phyloP scores from a whole-genome alignment of 2,113 vertebrate genomes.

The Urocitellus parryii region DNA sequence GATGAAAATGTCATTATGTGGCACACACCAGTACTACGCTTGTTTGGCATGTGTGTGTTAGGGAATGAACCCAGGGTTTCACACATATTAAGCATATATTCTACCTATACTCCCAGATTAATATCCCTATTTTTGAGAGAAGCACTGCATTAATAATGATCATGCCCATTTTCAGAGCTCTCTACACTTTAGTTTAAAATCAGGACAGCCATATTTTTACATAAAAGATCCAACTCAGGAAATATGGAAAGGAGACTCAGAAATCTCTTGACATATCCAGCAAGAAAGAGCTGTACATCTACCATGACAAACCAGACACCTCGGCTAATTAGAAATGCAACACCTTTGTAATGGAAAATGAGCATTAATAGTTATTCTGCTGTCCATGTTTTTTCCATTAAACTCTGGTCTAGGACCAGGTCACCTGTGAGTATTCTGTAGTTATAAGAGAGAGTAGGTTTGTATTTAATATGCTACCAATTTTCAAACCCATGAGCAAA shows the following conservation, averaged over 20 bases:
- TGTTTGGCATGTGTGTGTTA: background rate
- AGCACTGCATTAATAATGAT: background rate
- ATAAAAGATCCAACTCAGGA: conserved; percentile 23
- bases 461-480: background rate
- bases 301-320: background rate
- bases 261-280: background rate
- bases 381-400: background rate
- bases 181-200: background rate
- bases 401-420: background rate
- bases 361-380: background rate
- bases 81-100: no score
- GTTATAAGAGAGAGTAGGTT: background rate
- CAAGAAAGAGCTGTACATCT: no score
- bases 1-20: background rate
- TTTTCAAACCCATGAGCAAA: conserved; percentile 2
- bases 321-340: conserved; percentile 34
- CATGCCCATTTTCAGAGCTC: background rate
- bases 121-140: background rate
- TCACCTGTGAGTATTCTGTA: background rate
- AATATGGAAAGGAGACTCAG: conserved; percentile 9
- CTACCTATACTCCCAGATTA: no score
- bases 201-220: background rate
- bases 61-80: no score
- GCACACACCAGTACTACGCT: no score
- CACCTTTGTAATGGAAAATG: background rate